Percentiles rank a stretch among this genome's conserved stretches.
Conservation (phyloP, 2,797 vertebrate genomes). For the Hozukius guyotensis region DNA sequence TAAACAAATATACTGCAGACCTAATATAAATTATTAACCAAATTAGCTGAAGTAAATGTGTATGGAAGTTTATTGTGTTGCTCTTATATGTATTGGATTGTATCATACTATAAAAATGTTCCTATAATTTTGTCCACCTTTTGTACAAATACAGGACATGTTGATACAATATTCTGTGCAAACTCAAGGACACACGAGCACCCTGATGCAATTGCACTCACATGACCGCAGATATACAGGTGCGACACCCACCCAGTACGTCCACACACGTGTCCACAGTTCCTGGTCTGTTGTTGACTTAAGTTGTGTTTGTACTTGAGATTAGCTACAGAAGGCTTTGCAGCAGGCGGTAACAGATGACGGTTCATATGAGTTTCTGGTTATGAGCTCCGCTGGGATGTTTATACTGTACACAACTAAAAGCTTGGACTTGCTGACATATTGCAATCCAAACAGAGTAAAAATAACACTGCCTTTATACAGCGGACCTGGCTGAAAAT, state of each 20-base stretch:
- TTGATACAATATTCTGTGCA: neutral
- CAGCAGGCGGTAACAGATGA: neutral
- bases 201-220: neutral
- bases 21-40: neutral
- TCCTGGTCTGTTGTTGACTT: conserved; percentile 36
- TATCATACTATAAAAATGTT: neutral
- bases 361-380: neutral
- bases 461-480: neutral
- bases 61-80: neutral
- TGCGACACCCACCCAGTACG: neutral
- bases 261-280: neutral
- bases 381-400: neutral
- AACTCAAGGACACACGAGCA: neutral
- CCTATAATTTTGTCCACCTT: neutral
- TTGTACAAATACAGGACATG: neutral
- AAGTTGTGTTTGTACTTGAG: conserved; percentile 45
- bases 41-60: neutral
- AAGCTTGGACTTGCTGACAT: conserved; percentile 21
- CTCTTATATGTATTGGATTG: neutral
- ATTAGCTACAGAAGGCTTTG: conserved; percentile 21
- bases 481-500: conserved; percentile 1
- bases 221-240: neutral
- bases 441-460: neutral
- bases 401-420: neutral
- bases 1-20: neutral